These are phyloP conservation scores for Oreochromis mossambicus DNA, from an alignment of 2,797 vertebrate species.

Conservation along the genomic window DNA sequence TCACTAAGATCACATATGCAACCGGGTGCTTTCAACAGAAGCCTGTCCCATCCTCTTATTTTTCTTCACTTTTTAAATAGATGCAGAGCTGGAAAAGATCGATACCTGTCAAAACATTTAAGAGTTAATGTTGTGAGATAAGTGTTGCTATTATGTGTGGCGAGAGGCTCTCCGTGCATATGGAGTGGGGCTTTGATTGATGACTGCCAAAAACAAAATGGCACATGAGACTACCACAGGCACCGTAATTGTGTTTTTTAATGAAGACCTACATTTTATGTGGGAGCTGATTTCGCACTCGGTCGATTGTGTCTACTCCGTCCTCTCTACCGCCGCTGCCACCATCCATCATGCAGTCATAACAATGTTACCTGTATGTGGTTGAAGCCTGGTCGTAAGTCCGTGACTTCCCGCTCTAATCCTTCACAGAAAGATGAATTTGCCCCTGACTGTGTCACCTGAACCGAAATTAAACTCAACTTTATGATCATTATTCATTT, in stretches of 20 bases:
- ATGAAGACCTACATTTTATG: constrained; percentile 63
- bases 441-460: constrained; percentile 8
- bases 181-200: constrained; percentile 64
- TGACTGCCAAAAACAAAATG: constrained; percentile 65
- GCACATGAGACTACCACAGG: constrained; percentile 46
- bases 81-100: constrained; percentile 26
- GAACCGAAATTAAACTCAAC: constrained; percentile 19
- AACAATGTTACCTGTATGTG: constrained; percentile 23
- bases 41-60: not conserved
- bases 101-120: constrained; percentile 53
- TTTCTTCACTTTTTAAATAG: constrained; percentile 5
- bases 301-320: constrained; percentile 54
- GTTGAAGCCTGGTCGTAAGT: not conserved
- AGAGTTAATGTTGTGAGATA: constrained; percentile 61
- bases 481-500: not conserved
- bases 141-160: constrained; percentile 51
- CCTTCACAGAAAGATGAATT: constrained; percentile 32
- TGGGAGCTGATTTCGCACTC: constrained; percentile 69
- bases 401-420: not conserved
- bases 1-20: not conserved
- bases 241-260: constrained; percentile 67
- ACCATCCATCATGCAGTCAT: constrained; percentile 57
- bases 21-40: not conserved
- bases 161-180: constrained; percentile 39
- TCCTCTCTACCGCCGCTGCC: not conserved